Conservation (phyloP, 2,888 invertebrate genomes). For the Cacoxenus indagator region DNA sequence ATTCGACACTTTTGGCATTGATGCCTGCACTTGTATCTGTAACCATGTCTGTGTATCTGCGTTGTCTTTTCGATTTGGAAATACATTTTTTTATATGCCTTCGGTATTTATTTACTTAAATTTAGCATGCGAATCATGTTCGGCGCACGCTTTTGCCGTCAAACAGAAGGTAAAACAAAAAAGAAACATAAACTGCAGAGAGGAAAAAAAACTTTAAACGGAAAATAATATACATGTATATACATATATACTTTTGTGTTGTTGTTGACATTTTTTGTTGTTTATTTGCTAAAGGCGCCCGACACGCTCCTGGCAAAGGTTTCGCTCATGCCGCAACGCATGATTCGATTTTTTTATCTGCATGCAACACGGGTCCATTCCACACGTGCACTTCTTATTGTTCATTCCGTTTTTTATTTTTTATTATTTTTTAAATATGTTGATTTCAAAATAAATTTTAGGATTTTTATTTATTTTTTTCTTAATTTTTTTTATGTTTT, state of each 20-base stretch:
- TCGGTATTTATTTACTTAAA: conserved; percentile 18
- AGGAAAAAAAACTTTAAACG: neutral
- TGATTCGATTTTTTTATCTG: neutral
- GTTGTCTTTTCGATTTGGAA: neutral
- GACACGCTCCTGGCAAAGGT: neutral
- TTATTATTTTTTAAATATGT: too few species aligned
- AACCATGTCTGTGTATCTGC: neutral
- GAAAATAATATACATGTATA: neutral
- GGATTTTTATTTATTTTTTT: too few species aligned
- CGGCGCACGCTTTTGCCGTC: conserved; percentile 29
- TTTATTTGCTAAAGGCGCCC: too few species aligned
- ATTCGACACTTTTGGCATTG: too few species aligned
- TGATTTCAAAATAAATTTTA: too few species aligned
- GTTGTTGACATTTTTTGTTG: neutral
- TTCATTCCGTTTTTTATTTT: too few species aligned
- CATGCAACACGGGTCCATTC: neutral
- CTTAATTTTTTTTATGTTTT: too few species aligned
- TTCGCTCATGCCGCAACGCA: neutral
- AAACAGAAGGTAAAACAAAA: conserved; percentile 13
- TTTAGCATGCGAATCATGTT: conserved; percentile 37
- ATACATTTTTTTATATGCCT: conserved; percentile 29
- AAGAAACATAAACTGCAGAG: conserved; percentile 37
- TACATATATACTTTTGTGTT: neutral
- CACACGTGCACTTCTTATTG: too few species aligned
- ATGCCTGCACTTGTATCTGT: too few species aligned